Percentiles rank a stretch among this genome's conserved stretches.
Conservation (phyloP, 1,140 invertebrate genomes). For the Berghia stephanieae region DNA sequence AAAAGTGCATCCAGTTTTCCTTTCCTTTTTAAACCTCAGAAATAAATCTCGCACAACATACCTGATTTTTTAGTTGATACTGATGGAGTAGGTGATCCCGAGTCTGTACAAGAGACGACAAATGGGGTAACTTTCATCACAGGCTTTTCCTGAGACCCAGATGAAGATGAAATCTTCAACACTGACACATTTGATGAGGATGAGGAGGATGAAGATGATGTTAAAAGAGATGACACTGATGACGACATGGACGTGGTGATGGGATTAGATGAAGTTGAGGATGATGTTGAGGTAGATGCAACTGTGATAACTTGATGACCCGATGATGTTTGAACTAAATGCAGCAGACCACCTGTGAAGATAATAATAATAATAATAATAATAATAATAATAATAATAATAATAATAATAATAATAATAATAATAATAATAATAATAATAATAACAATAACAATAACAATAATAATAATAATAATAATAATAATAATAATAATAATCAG, state of each 20-base stretch:
- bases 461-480: too few relatives aligned
- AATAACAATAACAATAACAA: too few relatives aligned
- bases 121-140: slow-evolving; percentile 42
- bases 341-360: slow-evolving; percentile 64
- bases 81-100: too few relatives aligned
- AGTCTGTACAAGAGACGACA: slow-evolving; percentile 17
- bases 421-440: too few relatives aligned
- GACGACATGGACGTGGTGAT: not conserved
- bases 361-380: slow-evolving; percentile 29
- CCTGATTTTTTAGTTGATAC: too few relatives aligned
- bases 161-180: slow-evolving; percentile 23
- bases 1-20: too few relatives aligned
- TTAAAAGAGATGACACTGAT: not conserved
- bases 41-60: too few relatives aligned
- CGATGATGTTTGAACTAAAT: slow-evolving; percentile 77
- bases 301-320: slow-evolving; percentile 72
- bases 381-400: too few relatives aligned
- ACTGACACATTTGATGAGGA: slow-evolving; percentile 14
- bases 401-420: too few relatives aligned
- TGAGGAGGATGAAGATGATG: slow-evolving; percentile 9
- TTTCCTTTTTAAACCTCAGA: too few relatives aligned
- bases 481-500: too few relatives aligned
- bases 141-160: slow-evolving; percentile 31
- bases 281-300: slow-evolving; percentile 23
- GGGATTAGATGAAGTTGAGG: slow-evolving; percentile 18